Base-by-base conservation (phyloP, 2,888 invertebrate genomes). In the Heliconius sara region DNA sequence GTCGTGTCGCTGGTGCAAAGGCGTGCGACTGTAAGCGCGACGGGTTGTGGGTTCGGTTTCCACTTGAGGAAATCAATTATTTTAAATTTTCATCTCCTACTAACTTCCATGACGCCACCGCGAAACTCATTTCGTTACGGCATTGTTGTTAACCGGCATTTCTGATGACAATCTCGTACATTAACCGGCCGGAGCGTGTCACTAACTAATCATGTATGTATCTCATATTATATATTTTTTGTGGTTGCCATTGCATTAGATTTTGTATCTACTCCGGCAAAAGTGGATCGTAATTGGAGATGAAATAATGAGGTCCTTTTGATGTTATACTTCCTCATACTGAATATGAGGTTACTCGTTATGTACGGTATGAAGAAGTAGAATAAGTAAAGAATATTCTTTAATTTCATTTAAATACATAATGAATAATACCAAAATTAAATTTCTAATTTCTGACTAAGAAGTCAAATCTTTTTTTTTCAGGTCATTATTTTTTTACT, bases 81-180 rank as follows among this genome's bases (percentile, higher is more conserved):
- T 39, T 39, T 9, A 10, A 9, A 39, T 39, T 9, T 39, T 39
- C 9, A 39, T 39, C 9, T 39, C 39, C 9, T 60, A 75, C 12
- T n/a, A 47, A 60, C 22, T 76, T 76, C 22, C 57, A 39, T 76
- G 34, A 16, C 43, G 66, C 43, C 74, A 57, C 39, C 43, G 30
- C 66, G 76, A 66, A 67, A 67, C 66, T 76, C 66, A 66, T 76
- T 47, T 76, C 65, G 30, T 66, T 52, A 76, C 66, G 66, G 47
- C 66, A 66, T 76, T 66, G 76, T 52, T 66, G 76, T 52, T 66
- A 66, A 27, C 34, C 6, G 34, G 66, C 47, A 22, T 66, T 12
- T 76, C 47, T 75, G 39, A 43, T 19, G 66, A 63, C n/a, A 73
- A 73, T 73, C 39, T 73, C n/a, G n/a, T 39, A 57, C 16, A 74